Evolutionary conservation across 2,113 vertebrate species (phyloP).

Genomic region (Hemicordylus capensis): DNA sequence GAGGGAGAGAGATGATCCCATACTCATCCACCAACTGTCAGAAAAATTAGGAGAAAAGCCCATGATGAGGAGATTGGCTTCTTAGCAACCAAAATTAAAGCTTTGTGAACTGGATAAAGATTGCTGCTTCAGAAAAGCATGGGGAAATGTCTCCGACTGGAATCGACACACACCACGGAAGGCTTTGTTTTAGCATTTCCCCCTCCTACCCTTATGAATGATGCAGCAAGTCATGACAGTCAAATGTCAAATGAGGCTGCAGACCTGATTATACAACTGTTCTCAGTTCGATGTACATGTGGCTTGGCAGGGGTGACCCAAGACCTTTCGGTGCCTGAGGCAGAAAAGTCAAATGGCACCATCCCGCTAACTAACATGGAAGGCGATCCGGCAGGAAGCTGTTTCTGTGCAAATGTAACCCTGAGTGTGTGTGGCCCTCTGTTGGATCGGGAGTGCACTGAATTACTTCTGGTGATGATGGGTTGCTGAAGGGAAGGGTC

Average conservation of each 20-base stretch:
- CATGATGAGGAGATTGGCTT: neutral
- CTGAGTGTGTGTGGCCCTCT: too few species aligned
- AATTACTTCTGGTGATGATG: too few species aligned
- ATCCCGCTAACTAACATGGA: neutral
- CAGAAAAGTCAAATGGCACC: neutral
- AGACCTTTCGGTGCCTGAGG: neutral
- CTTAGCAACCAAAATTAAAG: neutral
- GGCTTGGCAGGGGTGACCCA: neutral
- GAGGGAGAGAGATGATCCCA: neutral
- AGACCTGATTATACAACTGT: conserved; percentile 7
- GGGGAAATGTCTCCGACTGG: neutral
- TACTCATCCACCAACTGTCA: neutral
- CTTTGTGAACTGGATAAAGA: neutral
- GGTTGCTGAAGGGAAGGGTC: too few species aligned
- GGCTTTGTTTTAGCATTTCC: neutral
- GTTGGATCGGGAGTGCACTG: too few species aligned
- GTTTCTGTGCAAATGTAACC: neutral
- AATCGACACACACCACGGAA: neutral
- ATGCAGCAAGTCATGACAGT: neutral
- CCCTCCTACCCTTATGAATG: neutral
- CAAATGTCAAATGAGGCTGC: conserved; percentile 16
- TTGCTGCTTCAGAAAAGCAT: neutral
- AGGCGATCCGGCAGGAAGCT: neutral
- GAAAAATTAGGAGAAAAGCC: neutral
- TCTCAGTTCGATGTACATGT: neutral